A percentile compares a stretch with the other conserved stretches of the same genome.
Evolutionary conservation across 2,113 vertebrate species (phyloP).

Genomic region (Numida meleagris): DNA sequence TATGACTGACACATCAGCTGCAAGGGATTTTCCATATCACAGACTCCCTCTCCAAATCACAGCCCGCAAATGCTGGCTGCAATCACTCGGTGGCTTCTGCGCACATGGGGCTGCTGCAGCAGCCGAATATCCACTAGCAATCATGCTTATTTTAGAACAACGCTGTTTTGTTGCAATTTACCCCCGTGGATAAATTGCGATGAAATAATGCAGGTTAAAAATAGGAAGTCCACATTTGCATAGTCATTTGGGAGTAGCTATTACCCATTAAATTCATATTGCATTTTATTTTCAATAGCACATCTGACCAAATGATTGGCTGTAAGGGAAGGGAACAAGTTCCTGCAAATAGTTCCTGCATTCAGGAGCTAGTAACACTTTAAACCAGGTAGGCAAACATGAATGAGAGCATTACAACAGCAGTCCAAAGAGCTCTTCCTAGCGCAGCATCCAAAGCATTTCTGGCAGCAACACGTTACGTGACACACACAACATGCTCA

Average conservation of each 20-base stretch:
- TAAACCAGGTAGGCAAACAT: slow-evolving; percentile 56
- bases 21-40: slow-evolving; percentile 49
- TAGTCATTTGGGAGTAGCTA: neutral
- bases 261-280: neutral
- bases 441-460: neutral
- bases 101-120: neutral
- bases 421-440: slow-evolving; percentile 50
- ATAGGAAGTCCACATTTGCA: neutral
- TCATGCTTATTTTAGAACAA: neutral
- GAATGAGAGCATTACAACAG: slow-evolving; percentile 33
- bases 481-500: neutral
- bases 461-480: neutral
- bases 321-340: neutral
- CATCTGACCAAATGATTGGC: neutral
- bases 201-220: slow-evolving; percentile 8
- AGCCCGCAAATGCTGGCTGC: slow-evolving; percentile 11
- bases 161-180: neutral
- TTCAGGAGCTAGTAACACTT: slow-evolving; percentile 42
- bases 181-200: neutral
- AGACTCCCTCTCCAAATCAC: slow-evolving; percentile 15
- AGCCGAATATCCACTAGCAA: neutral
- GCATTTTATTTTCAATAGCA: neutral
- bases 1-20: slow-evolving; percentile 49
- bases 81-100: neutral
- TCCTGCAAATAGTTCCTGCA: neutral